Conservation (phyloP, 2,113 vertebrate genomes). For the Pogonocichla stellata region DNA sequence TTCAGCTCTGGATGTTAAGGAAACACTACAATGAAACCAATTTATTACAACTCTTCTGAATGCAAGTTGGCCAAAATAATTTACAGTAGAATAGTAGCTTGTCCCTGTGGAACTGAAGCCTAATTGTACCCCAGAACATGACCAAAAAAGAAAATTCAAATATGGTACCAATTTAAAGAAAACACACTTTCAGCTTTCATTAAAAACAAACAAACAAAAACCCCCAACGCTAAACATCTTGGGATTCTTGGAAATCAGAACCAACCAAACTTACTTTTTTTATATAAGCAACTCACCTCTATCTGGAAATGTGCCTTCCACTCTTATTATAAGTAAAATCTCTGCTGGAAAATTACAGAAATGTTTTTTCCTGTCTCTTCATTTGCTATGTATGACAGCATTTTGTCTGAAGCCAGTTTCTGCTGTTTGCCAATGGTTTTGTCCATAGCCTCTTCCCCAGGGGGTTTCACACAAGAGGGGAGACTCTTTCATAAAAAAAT, state of each 20-base stretch:
- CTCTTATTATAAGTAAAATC: constrained; percentile 64
- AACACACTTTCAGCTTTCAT: constrained; percentile 40
- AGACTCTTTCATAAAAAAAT: constrained; percentile 70
- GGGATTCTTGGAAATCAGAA: constrained; percentile 56
- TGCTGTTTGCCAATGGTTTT: constrained; percentile 64
- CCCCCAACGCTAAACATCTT: background rate
- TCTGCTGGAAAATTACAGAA: constrained; percentile 66
- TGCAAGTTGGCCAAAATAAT: background rate
- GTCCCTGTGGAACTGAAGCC: background rate
- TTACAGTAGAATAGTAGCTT: background rate
- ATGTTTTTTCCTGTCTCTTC: constrained; percentile 69
- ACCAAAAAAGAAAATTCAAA: constrained; percentile 3
- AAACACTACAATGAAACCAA: background rate
- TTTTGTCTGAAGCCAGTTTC: constrained; percentile 67
- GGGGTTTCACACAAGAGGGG: constrained; percentile 67
- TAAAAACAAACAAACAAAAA: constrained; percentile 31
- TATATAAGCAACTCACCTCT: constrained; percentile 59
- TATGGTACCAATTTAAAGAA: constrained; percentile 1
- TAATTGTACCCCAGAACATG: background rate
- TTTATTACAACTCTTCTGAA: background rate
- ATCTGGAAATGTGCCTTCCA: constrained; percentile 64
- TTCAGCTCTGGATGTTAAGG: background rate
- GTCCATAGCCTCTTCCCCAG: constrained; percentile 67
- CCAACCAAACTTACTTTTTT: constrained; percentile 59
- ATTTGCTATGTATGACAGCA: constrained; percentile 64